Conservation (phyloP, 1,140 invertebrate genomes). For the Ylistrum balloti region DNA sequence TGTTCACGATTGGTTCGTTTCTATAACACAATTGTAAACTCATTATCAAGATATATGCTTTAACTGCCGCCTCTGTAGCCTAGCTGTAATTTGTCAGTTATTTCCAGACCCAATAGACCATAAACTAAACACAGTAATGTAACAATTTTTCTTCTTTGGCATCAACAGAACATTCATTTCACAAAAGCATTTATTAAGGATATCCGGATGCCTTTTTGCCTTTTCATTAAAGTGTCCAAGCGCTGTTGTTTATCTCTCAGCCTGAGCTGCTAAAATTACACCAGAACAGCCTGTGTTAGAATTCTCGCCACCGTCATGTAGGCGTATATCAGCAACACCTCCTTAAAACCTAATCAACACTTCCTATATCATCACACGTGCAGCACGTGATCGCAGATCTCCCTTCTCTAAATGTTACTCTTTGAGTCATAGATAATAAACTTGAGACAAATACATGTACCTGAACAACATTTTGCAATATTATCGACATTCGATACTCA, state of each 20-base stretch:
- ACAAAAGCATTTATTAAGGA: slow-evolving; percentile 4
- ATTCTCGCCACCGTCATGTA: background rate
- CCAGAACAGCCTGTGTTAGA: background rate
- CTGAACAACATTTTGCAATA: background rate
- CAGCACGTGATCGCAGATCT: background rate
- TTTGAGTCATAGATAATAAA: background rate
- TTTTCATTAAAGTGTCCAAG: background rate
- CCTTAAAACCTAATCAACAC: slow-evolving; percentile 35
- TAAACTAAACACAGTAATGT: slow-evolving; percentile 25
- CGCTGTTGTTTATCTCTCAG: background rate
- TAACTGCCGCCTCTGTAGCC: background rate
- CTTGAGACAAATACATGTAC: background rate
- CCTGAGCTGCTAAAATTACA: background rate
- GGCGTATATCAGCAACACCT: slow-evolving; percentile 23
- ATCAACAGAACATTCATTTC: background rate
- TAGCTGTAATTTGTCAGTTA: background rate
- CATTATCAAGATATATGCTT: slow-evolving; percentile 33
- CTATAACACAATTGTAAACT: slow-evolving; percentile 34
- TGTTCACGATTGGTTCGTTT: background rate
- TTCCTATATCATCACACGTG: background rate
- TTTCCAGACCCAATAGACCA: slow-evolving; percentile 8
- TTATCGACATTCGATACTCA: background rate
- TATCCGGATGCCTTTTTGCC: slow-evolving; percentile 24
- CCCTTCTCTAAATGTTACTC: background rate
- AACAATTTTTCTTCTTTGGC: slow-evolving; percentile 19